phyloP scores from a whole-genome alignment of 2,888 invertebrate species.

The Melieria crassipennis region DNA sequence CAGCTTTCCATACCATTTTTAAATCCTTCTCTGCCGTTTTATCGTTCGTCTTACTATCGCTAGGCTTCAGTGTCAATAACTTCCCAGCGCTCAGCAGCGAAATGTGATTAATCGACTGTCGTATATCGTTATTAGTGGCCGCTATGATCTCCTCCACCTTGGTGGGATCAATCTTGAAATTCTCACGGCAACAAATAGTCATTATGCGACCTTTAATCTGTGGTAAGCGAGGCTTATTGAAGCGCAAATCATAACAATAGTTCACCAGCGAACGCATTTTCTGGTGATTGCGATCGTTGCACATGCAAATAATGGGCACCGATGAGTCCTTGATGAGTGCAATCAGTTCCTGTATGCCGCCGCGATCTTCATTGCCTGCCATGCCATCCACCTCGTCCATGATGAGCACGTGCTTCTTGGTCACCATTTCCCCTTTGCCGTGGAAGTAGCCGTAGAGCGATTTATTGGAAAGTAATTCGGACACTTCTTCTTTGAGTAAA shows the following conservation, averaged over 20 bases:
- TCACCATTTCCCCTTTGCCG: constrained; percentile 70
- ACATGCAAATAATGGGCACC: constrained; percentile 95
- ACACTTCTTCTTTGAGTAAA: constrained; percentile 83
- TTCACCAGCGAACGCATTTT: constrained; percentile 94
- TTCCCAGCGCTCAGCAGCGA: constrained; percentile 79
- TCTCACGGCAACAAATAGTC: constrained; percentile 91
- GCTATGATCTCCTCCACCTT: constrained; percentile 84
- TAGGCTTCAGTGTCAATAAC: constrained; percentile 65
- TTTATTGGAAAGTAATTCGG: constrained; percentile 81
- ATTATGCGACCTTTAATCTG: constrained; percentile 93
- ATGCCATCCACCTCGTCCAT: constrained; percentile 99
- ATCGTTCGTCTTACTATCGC: constrained; percentile 68
- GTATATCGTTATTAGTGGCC: constrained; percentile 90
- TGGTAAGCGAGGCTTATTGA: constrained; percentile 84
- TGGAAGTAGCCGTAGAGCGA: constrained; percentile 77
- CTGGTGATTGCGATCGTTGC: constrained; percentile 93
- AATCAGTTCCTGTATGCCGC: constrained; percentile 95
- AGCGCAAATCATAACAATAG: constrained; percentile 92
- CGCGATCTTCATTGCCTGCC: constrained; percentile 99
- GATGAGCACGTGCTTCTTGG: constrained; percentile 88
- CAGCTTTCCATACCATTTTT: constrained; percentile 71
- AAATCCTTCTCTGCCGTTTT: constrained; percentile 80
- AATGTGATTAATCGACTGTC: constrained; percentile 92
- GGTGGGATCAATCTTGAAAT: constrained; percentile 80
- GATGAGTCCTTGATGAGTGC: constrained; percentile 86